Percentiles rank a stretch among this genome's conserved stretches.
phyloP scores from a whole-genome alignment of 2,888 invertebrate genomes.

The Napeogenes sylphis region DNA sequence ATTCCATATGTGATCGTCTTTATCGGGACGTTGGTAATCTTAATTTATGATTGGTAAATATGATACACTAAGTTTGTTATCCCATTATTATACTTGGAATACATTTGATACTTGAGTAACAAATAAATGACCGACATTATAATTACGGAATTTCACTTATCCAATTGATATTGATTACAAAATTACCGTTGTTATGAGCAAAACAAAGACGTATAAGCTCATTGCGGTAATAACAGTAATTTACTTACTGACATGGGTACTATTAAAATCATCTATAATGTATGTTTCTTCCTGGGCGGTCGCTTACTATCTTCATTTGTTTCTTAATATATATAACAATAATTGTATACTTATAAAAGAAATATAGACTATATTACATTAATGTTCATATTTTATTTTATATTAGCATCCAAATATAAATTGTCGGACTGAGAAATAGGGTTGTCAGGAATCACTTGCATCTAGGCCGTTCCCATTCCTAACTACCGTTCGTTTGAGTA shows the following conservation, averaged over 20 bases:
- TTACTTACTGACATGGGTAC: slow-evolving; percentile 21
- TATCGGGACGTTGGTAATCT: no score
- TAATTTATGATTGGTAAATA: no score
- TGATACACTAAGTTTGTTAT: no score
- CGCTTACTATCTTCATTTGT: slow-evolving; percentile 8
- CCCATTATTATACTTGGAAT: no score
- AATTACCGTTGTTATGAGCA: slow-evolving; percentile 11
- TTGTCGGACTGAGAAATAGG: neutral
- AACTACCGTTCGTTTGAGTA: slow-evolving; percentile 4
- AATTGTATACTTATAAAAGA: no score
- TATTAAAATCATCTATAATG: slow-evolving; percentile 15
- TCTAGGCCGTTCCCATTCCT: neutral
- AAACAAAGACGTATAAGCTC: slow-evolving; percentile 16
- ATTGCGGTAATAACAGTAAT: slow-evolving; percentile 26
- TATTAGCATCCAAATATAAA: no score
- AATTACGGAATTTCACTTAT: neutral
- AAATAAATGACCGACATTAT: neutral
- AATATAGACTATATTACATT: no score
- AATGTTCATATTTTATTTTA: no score
- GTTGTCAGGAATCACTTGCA: neutral
- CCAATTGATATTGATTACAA: slow-evolving; percentile 11
- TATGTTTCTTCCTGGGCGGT: slow-evolving; percentile 19
- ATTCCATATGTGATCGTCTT: no score
- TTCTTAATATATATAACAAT: neutral
- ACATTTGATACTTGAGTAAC: no score